Conservation (phyloP, 2,113 vertebrate species). For the Oncorhynchus clarkii region DNA sequence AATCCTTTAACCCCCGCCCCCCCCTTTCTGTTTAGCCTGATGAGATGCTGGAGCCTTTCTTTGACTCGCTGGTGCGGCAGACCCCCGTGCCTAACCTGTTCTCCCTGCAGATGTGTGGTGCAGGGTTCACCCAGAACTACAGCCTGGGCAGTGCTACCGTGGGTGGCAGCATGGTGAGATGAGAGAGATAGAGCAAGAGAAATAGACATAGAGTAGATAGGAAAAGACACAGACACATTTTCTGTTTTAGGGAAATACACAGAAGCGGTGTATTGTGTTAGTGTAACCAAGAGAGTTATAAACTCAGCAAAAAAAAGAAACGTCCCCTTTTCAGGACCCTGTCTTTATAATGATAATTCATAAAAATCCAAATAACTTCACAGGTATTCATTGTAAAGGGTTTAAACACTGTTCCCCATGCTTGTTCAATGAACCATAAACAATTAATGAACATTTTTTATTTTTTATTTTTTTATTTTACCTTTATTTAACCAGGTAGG, state of each 20-base stretch:
- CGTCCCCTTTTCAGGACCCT: too few species aligned
- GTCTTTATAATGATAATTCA: too few species aligned
- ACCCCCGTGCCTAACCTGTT: constrained; percentile 89
- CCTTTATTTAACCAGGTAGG: too few species aligned
- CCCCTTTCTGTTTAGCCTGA: constrained; percentile 77
- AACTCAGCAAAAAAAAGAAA: too few species aligned
- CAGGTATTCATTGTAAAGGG: too few species aligned
- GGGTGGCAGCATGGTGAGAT: constrained; percentile 93
- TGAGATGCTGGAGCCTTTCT: constrained; percentile 92
- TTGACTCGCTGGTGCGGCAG: constrained; percentile 95
- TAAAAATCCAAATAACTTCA: too few species aligned
- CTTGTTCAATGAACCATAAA: too few species aligned
- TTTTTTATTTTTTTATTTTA: too few species aligned
- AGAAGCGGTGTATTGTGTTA: not conserved
- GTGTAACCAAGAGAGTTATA: too few species aligned
- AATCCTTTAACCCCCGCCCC: not conserved
- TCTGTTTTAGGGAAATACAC: not conserved
- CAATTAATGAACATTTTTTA: too few species aligned
- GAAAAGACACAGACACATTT: not conserved
- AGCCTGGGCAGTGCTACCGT: constrained; percentile 84
- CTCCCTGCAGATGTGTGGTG: constrained; percentile 94
- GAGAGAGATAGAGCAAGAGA: not conserved
- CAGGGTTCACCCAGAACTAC: constrained; percentile 87
- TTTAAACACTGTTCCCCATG: too few species aligned
- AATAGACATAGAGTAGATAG: not conserved